These are phyloP conservation scores for Tetramorium simillimum DNA, from an alignment of 1,140 invertebrate genomes.

Conservation along the genomic window DNA sequence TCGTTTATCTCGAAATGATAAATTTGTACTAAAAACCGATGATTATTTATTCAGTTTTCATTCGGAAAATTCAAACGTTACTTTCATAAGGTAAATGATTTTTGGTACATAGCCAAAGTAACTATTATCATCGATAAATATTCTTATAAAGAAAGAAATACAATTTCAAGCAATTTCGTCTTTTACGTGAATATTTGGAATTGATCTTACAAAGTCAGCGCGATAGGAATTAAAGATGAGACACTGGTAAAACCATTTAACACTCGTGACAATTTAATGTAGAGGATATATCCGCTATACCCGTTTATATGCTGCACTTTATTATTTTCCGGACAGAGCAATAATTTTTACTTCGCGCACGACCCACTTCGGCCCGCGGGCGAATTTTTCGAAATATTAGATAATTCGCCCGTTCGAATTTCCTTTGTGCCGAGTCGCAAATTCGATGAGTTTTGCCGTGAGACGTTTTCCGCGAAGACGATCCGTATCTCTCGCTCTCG, in stretches of 20 bases:
- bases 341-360: conserved; percentile 46
- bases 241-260: conserved; percentile 42
- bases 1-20: background rate
- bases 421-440: background rate
- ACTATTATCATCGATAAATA: background rate
- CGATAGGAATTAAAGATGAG: background rate
- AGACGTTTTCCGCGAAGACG: background rate
- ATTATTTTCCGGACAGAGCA: conserved; percentile 40
- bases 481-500: background rate
- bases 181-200: background rate
- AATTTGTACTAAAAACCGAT: background rate
- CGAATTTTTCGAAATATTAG: conserved; percentile 22
- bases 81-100: background rate
- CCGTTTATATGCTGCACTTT: conserved; percentile 45
- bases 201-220: conserved; percentile 14
- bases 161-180: background rate
- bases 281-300: conserved; percentile 38
- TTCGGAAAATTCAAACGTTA: background rate
- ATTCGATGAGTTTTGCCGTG: background rate
- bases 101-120: background rate
- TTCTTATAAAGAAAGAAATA: background rate
- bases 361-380: conserved; percentile 36
- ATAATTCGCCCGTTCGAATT: background rate
- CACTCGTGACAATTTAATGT: conserved; percentile 56
- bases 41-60: background rate